Percentiles rank a stretch among this genome's conserved stretches.
Evolutionary conservation across 2,797 vertebrate species (phyloP).

Genomic region (Sebastes trivittatus): DNA sequence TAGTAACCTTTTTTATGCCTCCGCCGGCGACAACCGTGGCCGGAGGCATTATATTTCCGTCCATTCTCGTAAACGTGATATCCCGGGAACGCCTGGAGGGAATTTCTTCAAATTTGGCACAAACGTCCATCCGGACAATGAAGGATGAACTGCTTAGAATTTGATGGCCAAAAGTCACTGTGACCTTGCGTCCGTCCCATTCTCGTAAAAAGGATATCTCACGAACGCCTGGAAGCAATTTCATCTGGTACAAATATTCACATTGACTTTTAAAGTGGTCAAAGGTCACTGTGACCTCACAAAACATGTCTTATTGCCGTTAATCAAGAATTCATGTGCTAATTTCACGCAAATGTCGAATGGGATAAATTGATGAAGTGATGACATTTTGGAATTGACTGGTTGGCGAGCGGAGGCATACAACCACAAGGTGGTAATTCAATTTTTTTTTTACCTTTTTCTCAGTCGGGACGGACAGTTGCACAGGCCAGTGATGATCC

Average conservation of each 20-base stretch:
- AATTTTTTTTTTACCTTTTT: background rate
- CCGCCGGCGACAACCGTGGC: accelerated
- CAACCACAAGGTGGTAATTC: background rate
- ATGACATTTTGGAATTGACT: background rate
- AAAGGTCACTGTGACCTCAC: background rate
- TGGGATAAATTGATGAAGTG: background rate
- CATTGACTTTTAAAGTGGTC: background rate
- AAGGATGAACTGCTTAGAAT: background rate
- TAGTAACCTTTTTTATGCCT: background rate
- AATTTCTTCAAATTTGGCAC: background rate
- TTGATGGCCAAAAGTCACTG: background rate
- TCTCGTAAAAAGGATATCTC: background rate
- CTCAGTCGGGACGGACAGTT: constrained; percentile 74
- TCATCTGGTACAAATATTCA: background rate
- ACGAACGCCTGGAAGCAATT: background rate
- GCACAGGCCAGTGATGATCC: constrained; percentile 89
- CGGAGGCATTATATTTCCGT: background rate
- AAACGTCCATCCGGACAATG: background rate
- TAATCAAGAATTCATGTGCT: background rate
- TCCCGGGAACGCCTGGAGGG: background rate
- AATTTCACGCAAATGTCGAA: background rate
- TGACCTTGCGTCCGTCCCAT: background rate
- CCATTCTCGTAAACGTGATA: background rate
- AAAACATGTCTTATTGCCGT: background rate
- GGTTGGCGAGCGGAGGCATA: background rate